These are phyloP conservation scores for Sebastes diploproa DNA, from an alignment of 2,797 vertebrate genomes.

Conservation along the genomic window DNA sequence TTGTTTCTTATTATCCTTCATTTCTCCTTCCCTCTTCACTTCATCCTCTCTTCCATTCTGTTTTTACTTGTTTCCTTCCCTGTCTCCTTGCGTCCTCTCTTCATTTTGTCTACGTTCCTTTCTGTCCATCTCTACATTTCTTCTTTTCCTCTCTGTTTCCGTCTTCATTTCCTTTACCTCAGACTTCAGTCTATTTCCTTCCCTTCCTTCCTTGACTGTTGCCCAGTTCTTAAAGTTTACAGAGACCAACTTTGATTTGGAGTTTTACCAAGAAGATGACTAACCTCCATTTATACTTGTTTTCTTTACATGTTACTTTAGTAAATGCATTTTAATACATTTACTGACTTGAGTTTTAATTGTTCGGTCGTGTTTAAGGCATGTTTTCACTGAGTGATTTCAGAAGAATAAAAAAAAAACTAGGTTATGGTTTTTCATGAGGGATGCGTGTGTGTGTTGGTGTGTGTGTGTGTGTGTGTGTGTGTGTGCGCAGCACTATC, in stretches of 20 bases:
- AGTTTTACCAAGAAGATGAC: background rate
- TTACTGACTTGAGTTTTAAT: background rate
- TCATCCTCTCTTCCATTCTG: background rate
- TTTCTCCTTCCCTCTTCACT: background rate
- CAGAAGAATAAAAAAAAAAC: background rate
- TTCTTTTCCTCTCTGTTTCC: background rate
- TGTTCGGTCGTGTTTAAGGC: background rate
- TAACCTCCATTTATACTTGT: background rate
- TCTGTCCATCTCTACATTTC: background rate
- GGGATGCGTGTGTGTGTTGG: background rate
- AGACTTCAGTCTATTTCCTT: background rate
- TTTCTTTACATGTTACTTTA: background rate
- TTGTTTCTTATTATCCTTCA: too few species aligned
- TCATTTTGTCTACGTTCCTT: background rate
- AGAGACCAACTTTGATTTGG: background rate
- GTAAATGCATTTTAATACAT: background rate
- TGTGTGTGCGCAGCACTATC: slow-evolving; percentile 36
- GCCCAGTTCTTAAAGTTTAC: background rate
- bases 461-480: slow-evolving; percentile 5
- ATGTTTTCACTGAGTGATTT: slow-evolving; percentile 3
- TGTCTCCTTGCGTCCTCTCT: background rate
- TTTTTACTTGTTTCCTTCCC: too few species aligned
- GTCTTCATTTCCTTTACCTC: background rate
- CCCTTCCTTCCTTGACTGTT: background rate
- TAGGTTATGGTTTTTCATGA: slow-evolving; percentile 36